Evolutionary conservation across 2,888 invertebrate genomes (phyloP).

Genomic region (Corythucha ciliata): DNA sequence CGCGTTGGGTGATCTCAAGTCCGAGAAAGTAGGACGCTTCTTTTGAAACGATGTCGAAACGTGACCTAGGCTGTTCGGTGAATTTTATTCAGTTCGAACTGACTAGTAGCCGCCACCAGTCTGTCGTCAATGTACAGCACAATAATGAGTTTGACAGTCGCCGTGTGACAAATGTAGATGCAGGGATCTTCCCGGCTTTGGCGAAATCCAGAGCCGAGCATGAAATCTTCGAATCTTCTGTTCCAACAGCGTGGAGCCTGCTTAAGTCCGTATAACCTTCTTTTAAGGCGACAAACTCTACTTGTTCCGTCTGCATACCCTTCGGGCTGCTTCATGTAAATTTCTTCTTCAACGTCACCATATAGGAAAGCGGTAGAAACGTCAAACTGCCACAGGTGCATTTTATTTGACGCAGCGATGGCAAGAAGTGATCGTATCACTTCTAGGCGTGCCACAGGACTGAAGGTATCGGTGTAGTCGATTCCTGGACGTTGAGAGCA

Average conservation of each 20-base stretch:
- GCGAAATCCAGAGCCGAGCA: background rate
- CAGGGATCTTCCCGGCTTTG: background rate
- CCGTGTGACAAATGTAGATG: background rate
- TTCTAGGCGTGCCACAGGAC: background rate
- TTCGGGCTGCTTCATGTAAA: slow-evolving; percentile 8
- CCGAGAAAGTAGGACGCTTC: slow-evolving; percentile 10
- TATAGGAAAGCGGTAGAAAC: slow-evolving; percentile 8
- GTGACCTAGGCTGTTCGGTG: background rate
- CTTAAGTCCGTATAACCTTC: background rate
- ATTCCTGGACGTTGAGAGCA: background rate
- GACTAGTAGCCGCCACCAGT: background rate
- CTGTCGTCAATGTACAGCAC: background rate
- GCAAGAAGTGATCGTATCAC: background rate
- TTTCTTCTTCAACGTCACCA: background rate
- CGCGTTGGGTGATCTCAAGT: background rate
- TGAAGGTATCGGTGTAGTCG: background rate
- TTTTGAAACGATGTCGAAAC: slow-evolving; percentile 7
- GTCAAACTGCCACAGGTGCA: background rate
- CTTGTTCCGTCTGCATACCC: background rate
- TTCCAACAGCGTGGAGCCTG: slow-evolving; percentile 9
- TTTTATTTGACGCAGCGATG: background rate
- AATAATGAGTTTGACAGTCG: background rate
- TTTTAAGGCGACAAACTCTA: background rate
- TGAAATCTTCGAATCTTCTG: background rate
- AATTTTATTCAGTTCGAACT: background rate